Base-by-base conservation (phyloP, 2,113 vertebrate species). In the Phocoena sinus region DNA sequence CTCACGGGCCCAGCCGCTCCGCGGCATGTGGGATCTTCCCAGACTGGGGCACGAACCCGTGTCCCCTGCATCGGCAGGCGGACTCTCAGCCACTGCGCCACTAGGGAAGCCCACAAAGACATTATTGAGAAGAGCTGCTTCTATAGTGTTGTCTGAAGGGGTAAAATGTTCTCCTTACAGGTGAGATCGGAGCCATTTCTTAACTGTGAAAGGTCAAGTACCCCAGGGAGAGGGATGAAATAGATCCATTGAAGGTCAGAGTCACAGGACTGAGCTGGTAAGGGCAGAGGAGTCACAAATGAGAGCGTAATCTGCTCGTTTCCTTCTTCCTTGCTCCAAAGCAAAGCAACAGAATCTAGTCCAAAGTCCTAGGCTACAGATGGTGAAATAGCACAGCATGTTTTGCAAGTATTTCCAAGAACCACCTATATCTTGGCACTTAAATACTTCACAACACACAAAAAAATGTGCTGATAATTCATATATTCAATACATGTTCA, bases 381-480 rank as follows among this genome's bases (percentile, higher is more conserved):
- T 96, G 97, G 98, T 94, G 21, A 62, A 90, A 92, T 5, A 97
- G 65, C 83, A 96, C 53, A 95, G 70, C 97, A 97, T 98, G 98
- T 73, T 96, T 80, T 41, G 65, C 38, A 90, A 94, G 65, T 71
- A 67, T 67, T 96, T 97, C 95, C 96, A 97, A 94, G 76, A 97
- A 96, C 93, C 94, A 97, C 98, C 97, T 97, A 96, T 96, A 97
- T 97, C 94, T 96, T 97, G 97, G 97, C 95, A 92, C 90, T 88
- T 92, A 50, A 89, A 81, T 83, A 90, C 97, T 95, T 94, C 53
- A 92, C 38, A 96, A 84, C 86, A 88, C 90, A 96, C 36, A 87
- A 96, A 95, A 80, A 97, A 96, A 95, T 47, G 87, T 97, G 92
- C 96, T 94, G 94, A 89, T 97, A 90, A 96, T 94, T 97, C 95